Evolutionary conservation across 2,888 invertebrate genomes (phyloP), one percentile per base, ranked within the genome.

Genomic region (Operophtera brumata): DNA sequence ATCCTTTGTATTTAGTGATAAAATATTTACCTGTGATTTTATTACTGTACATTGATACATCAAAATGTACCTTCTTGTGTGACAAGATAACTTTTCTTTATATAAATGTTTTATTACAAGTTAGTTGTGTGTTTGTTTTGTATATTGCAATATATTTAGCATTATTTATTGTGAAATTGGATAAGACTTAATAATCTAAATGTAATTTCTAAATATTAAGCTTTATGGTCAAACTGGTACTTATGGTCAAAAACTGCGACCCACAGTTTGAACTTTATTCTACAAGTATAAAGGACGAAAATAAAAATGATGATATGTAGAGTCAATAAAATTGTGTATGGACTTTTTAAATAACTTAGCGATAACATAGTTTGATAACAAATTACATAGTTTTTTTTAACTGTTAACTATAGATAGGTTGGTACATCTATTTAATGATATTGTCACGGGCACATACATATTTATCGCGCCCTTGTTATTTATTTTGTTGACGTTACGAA

Each of bases 1-100:
- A 77, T 73, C 59, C 57, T 50, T 52, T 66, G 39, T 79, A 73
- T 78, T 75, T 86, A 86, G 84, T 80, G 71, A 77, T 86, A 84
- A 80, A 70, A 72, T 80, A 82, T 73, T 80, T 84, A 86, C 83
- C 85, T 88, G 88, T 88, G 88, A 88, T 89, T 88, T 65, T 45
- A 65, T 59, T 80, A 77, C 77, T 75, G 72, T 82, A 76, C 77
- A 77, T 52, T 47, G 30, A 45, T 35, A 48, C 52, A 57, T 57
- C 56, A 37, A 32, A 44, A 37, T 48, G 45, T 57, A 76, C 62
- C 73, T 72, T 85, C 88, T 89, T 89, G 88, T 89, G 73, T 82
- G 75, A 89, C 88, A 89, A 88, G 88, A 82, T 66, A 59, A 69
- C 54, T 59, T 64, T 59, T 67, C 66, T 64, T 73, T 66, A 69